Evolutionary conservation across 2,113 vertebrate species (phyloP).

Genomic region (Myiozetetes cayanensis): DNA sequence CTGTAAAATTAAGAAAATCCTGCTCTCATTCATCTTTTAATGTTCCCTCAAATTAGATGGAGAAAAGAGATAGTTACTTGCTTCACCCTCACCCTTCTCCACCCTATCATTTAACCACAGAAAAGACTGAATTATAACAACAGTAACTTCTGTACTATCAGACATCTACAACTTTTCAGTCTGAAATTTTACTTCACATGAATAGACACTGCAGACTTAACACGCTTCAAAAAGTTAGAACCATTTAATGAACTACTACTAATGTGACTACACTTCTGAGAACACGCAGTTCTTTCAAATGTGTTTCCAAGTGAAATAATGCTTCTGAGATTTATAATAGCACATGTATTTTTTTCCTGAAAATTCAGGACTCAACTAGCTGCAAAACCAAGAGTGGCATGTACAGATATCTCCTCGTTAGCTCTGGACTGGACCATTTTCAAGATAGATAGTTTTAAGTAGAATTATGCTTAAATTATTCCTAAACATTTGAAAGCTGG

Average conservation of each 20-base stretch:
- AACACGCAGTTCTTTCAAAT: not conserved
- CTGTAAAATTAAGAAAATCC: not conserved
- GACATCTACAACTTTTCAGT: slow-evolving; percentile 25
- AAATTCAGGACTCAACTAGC: not conserved
- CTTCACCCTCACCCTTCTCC: slow-evolving; percentile 20
- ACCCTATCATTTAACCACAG: slow-evolving; percentile 44
- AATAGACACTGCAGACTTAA: not conserved
- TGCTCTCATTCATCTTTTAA: slow-evolving; percentile 24
- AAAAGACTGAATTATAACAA: slow-evolving; percentile 44
- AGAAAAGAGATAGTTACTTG: not conserved
- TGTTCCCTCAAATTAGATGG: slow-evolving; percentile 26
- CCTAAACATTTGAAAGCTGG: not conserved
- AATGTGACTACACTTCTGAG: slow-evolving; percentile 20
- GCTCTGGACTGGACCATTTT: not conserved
- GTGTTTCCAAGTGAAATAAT: slow-evolving; percentile 15
- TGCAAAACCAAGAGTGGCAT: not conserved
- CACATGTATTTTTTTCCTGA: not conserved
- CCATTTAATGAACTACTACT: slow-evolving; percentile 20
- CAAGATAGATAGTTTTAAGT: not conserved
- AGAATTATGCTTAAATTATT: not conserved
- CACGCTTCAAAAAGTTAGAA: slow-evolving; percentile 7
- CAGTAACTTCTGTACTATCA: slow-evolving; percentile 35
- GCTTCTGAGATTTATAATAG: slow-evolving; percentile 15
- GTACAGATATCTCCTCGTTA: not conserved
- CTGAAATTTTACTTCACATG: slow-evolving; percentile 23